Base-by-base conservation (phyloP, 2,888 invertebrate genomes). In the Eilema griseolum region DNA sequence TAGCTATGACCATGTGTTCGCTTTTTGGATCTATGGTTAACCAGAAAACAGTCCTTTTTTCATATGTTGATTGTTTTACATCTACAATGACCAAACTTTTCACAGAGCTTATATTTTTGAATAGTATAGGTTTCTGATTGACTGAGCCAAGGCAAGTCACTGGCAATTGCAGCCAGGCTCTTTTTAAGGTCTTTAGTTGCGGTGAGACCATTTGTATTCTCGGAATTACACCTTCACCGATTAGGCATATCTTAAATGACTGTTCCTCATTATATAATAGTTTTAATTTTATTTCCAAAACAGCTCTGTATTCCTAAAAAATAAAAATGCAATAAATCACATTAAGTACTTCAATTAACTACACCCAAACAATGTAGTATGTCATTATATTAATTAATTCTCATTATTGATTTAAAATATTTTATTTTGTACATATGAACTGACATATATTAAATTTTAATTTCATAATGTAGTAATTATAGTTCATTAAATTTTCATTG, bases 161-260 rank as follows among this genome's bases (percentile, higher is more conserved):
- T 10, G 95, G 92, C 72, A 95, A 92, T 20, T 80, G 83, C 0
- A 95, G 83, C 16, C 83, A 31, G 5, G 89, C 85, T 26, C 89
- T 81, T 71, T 87, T 88, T 31, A 89, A 85, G 56, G 90, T 88
- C 74, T 78, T 88, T 37, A 90, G 71, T 28, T 70, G 75, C 1
- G 95, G 95, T 33, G 83, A 77, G 4, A 93, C 59, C 76, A 95
- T 75, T 66, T 83, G 76, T 76, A 95, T 91, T 74, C 95, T 90
- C 0, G 95, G 95, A 82, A 95, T 94, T 3, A 91, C 91, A 31
- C 95, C 95, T 88, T 93, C 93, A 4, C 95, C 95, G 60, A 94
- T 91, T 31, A 95, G 80, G 77, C 95, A 95, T 77, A 95, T 89
- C 82, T 90, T 93, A 76, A 91, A 95, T 7, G 91, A 89, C 74